Percentiles rank a stretch among this genome's conserved stretches.
Evolutionary conservation across 92 coral and sea anemone genomes (phyloP).

Genomic region (Ricordea florida): DNA sequence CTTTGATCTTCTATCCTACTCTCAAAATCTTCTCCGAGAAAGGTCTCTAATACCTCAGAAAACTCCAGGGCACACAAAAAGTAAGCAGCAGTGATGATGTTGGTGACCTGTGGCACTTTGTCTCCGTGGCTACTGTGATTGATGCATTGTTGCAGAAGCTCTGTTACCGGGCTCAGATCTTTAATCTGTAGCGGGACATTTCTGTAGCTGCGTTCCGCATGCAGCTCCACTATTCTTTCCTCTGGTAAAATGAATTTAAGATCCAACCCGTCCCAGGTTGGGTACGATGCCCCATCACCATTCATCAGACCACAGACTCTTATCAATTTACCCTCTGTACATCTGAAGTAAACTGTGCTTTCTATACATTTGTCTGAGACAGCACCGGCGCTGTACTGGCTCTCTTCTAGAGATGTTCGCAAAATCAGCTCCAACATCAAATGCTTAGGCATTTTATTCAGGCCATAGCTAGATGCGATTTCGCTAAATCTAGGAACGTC

Average conservation of each 20-base stretch:
- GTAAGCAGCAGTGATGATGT: slow-evolving; percentile 40
- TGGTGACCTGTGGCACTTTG: slow-evolving; percentile 19
- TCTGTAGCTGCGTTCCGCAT: not conserved
- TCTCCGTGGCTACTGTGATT: slow-evolving; percentile 10
- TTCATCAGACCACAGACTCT: slow-evolving; percentile 6
- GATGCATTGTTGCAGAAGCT: slow-evolving; percentile 38
- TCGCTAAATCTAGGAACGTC: not conserved
- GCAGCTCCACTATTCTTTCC: not conserved
- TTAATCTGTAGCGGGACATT: not conserved
- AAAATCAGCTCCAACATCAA: slow-evolving; percentile 14
- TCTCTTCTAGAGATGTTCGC: slow-evolving; percentile 31
- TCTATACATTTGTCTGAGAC: slow-evolving; percentile 19
- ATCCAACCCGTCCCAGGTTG: slow-evolving; percentile 17
- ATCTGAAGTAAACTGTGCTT: slow-evolving; percentile 19
- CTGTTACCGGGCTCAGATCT: slow-evolving; percentile 40
- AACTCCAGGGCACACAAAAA: slow-evolving; percentile 35
- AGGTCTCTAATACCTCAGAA: not conserved
- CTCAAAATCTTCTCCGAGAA: no score
- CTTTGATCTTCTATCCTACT: no score
- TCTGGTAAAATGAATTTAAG: slow-evolving; percentile 35
- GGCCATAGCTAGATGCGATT: not conserved
- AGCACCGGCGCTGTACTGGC: slow-evolving; percentile 1
- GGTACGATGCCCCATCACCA: slow-evolving; percentile 18
- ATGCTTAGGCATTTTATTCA: not conserved
- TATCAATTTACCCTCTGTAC: not conserved